Conservation (phyloP, 2,888 invertebrate species). For the Caenorhabditis uteleia region DNA sequence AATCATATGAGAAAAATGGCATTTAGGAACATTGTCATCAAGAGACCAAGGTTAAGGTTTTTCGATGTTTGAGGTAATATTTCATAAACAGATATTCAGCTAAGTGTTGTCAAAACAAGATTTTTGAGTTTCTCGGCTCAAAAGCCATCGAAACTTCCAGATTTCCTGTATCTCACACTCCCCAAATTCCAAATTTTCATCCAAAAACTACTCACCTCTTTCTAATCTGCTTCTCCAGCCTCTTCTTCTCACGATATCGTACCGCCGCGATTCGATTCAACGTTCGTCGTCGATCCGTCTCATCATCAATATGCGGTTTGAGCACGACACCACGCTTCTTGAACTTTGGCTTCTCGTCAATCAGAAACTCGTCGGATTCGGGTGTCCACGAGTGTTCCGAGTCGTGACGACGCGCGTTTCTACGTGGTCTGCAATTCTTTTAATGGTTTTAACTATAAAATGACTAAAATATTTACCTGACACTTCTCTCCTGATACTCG, state of each 20-base stretch:
- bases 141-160: too few relatives aligned
- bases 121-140: too few relatives aligned
- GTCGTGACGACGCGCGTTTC: slow-evolving; percentile 15
- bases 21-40: too few relatives aligned
- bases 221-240: slow-evolving; percentile 44
- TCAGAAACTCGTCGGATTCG: slow-evolving; percentile 16
- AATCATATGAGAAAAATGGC: too few relatives aligned
- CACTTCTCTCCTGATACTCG: slow-evolving; percentile 9
- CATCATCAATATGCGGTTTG: slow-evolving; percentile 45
- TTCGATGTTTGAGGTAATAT: too few relatives aligned
- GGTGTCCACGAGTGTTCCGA: slow-evolving; percentile 36
- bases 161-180: too few relatives aligned
- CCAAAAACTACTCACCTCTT: slow-evolving; percentile 17
- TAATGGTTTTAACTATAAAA: too few relatives aligned
- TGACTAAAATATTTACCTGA: too few relatives aligned
- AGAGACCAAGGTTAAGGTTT: too few relatives aligned
- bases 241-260: slow-evolving; percentile 63
- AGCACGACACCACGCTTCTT: slow-evolving; percentile 39
- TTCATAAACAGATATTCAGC: too few relatives aligned
- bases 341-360: slow-evolving; percentile 23
- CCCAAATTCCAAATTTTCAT: neutral
- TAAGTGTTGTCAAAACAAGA: too few relatives aligned
- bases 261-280: slow-evolving; percentile 64
- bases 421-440: too few relatives aligned
- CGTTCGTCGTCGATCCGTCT: slow-evolving; percentile 42